Percentiles rank a stretch among this genome's conserved stretches.
phyloP scores from a whole-genome alignment of 1,140 invertebrate genomes.

The Neomicropteryx cornuta region DNA sequence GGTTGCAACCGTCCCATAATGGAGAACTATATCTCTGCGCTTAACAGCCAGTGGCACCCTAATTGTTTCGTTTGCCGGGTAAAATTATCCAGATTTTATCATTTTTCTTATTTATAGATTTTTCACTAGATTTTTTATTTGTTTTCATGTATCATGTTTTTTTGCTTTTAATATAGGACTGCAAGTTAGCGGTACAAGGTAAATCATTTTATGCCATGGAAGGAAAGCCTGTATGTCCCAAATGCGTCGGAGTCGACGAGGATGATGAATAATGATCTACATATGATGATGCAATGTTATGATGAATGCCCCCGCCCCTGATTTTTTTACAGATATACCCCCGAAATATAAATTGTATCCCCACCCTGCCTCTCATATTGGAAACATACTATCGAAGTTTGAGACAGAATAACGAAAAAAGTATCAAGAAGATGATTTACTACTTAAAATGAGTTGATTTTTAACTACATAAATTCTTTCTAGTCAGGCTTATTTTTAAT shows the following conservation, averaged over 20 bases:
- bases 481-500: too few relatives aligned
- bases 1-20: constrained; percentile 95
- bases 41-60: constrained; percentile 98
- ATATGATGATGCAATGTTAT: constrained; percentile 10
- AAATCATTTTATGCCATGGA: constrained; percentile 94
- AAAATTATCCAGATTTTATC: constrained; percentile 39
- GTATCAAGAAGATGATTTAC: too few relatives aligned
- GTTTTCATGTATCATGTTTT: background rate
- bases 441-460: too few relatives aligned
- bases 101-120: background rate
- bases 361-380: constrained; percentile 1
- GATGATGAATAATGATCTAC: constrained; percentile 54
- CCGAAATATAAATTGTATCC: too few relatives aligned
- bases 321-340: constrained; percentile 39
- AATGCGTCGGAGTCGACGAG: constrained; percentile 81
- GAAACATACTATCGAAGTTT: too few relatives aligned
- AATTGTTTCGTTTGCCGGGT: constrained; percentile 99
- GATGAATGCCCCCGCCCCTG: constrained; percentile 24
- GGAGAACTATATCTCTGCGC: constrained; percentile 97
- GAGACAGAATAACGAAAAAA: too few relatives aligned
- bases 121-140: background rate
- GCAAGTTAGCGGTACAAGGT: constrained; percentile 80
- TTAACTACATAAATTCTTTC: too few relatives aligned
- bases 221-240: constrained; percentile 80
- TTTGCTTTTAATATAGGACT: constrained; percentile 61